A percentile compares a stretch with the other conserved stretches of the same genome.
phyloP scores from a whole-genome alignment of 1,140 invertebrate genomes.

The Eueides isabella region DNA sequence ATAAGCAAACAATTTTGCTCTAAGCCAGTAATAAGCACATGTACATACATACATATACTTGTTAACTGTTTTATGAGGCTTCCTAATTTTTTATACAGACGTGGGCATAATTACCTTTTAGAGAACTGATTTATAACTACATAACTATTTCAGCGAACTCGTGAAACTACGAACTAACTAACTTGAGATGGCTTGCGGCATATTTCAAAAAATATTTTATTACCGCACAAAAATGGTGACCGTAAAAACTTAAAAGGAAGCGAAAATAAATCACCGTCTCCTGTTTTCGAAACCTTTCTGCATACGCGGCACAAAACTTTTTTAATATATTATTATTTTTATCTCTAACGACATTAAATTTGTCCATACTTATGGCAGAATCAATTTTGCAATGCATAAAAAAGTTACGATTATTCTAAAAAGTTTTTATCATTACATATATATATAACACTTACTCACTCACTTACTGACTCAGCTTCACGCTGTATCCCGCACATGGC shows the following conservation, averaged over 20 bases:
- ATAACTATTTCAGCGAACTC: neutral
- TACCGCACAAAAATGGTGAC: conserved; percentile 26
- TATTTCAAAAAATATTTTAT: conserved; percentile 25
- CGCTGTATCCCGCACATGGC: too few species aligned
- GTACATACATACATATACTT: neutral
- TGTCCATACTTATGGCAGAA: neutral
- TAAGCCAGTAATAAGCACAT: neutral
- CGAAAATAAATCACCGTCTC: conserved; percentile 47
- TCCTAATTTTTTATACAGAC: neutral
- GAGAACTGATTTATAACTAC: conserved; percentile 4
- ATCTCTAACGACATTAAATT: neutral
- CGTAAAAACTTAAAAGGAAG: conserved; percentile 44
- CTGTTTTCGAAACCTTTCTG: conserved; percentile 21
- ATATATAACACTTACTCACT: too few species aligned
- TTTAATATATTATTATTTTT: neutral
- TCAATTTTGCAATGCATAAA: neutral
- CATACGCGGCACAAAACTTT: neutral
- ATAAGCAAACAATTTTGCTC: too few species aligned
- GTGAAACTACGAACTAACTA: neutral
- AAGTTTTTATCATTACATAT: neutral
- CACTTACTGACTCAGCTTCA: too few species aligned
- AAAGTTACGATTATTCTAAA: neutral
- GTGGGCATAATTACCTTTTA: neutral
- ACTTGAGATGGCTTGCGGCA: conserved; percentile 1
- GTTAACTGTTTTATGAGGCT: neutral